Evolutionary conservation across 2,888 invertebrate genomes (phyloP).

Genomic region (Platycheirus rosarum): DNA sequence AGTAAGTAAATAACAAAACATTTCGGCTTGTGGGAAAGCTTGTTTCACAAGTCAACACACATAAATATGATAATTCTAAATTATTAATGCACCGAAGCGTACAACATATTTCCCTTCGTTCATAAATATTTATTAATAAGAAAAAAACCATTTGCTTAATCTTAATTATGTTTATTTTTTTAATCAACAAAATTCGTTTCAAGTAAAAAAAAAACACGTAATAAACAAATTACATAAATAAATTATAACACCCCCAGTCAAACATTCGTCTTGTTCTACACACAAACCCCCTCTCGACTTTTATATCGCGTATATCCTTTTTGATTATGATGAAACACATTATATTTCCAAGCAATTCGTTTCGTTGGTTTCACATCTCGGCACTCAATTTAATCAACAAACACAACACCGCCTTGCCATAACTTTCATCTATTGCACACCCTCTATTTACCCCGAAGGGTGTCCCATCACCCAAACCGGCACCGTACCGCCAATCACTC

Average conservation of each 20-base stretch:
- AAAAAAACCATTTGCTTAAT: no score
- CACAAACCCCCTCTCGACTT: not conserved
- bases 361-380: conserved; percentile 53
- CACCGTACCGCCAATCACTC: conserved; percentile 37
- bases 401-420: conserved; percentile 15
- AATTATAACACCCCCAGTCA: not conserved
- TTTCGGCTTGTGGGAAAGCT: no score
- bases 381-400: conserved; percentile 70
- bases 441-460: not conserved
- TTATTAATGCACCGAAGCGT: no score
- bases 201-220: not conserved
- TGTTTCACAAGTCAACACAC: no score
- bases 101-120: no score
- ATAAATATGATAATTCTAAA: no score
- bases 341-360: conserved; percentile 52
- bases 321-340: conserved; percentile 57
- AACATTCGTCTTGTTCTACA: conserved; percentile 3
- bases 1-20: no score
- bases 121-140: no score
- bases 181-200: not conserved
- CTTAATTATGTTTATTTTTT: no score
- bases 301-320: conserved; percentile 29
- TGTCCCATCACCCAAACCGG: conserved; percentile 1
- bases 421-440: not conserved
- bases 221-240: conserved; percentile 14